A percentile compares a stretch with the other conserved stretches of the same genome.
Conservation (phyloP, 2,113 vertebrate genomes). For the Nyctibius bracteatus region DNA sequence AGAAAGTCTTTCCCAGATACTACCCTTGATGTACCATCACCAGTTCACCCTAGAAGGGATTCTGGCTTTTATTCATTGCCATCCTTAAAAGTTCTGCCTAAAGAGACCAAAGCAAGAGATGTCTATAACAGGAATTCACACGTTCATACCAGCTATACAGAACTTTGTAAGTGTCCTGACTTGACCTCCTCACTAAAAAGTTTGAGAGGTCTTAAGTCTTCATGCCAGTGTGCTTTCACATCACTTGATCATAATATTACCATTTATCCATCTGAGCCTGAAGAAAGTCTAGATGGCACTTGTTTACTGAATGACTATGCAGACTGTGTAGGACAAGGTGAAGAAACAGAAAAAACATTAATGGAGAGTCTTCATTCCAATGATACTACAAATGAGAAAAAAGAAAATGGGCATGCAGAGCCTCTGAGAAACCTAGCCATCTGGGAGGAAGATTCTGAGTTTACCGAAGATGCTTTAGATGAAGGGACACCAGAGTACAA, state of each 20-base stretch:
- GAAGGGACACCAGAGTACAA: conserved; percentile 52
- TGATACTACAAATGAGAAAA: background rate
- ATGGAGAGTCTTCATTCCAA: background rate
- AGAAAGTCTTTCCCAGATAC: conserved; percentile 76
- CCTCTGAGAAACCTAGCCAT: background rate
- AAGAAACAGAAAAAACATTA: background rate
- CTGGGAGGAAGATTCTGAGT: conserved; percentile 47
- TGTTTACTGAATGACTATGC: conserved; percentile 21
- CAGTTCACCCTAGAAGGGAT: conserved; percentile 49
- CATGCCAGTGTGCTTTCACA: background rate
- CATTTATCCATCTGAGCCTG: conserved; percentile 40
- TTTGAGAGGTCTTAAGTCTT: conserved; percentile 19
- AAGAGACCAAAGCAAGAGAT: conserved; percentile 43
- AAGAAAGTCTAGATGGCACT: conserved; percentile 28
- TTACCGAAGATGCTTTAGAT: conserved; percentile 61
- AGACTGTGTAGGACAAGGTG: background rate
- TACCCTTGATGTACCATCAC: background rate
- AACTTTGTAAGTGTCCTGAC: conserved; percentile 35
- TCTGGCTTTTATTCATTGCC: conserved; percentile 70
- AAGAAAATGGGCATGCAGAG: background rate
- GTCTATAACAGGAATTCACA: background rate
- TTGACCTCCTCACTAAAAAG: conserved; percentile 16
- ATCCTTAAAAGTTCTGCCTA: conserved; percentile 60
- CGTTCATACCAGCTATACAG: conserved; percentile 4
- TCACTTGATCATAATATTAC: conserved; percentile 19